Evolutionary conservation across 2,797 vertebrate species (phyloP).

Genomic region (Ara ararauna): DNA sequence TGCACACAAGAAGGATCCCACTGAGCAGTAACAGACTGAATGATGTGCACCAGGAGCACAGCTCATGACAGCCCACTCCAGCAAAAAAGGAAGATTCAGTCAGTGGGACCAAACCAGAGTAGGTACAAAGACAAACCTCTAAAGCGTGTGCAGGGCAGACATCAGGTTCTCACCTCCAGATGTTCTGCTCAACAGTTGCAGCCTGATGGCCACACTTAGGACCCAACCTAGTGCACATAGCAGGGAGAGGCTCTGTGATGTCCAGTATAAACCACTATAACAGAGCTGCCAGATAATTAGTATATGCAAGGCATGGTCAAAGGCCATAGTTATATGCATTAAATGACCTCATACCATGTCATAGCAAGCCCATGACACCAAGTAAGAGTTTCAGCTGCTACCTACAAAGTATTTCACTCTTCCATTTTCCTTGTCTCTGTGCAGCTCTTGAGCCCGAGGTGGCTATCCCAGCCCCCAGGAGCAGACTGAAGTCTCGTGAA

Average conservation of each 20-base stretch:
- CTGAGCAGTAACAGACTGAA: rapidly evolving
- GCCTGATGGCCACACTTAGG: background rate
- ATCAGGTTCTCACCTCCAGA: background rate
- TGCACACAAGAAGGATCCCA: background rate
- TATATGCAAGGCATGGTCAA: rapidly evolving
- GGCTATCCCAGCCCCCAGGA: background rate
- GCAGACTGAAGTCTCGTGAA: background rate
- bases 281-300: background rate
- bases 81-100: background rate
- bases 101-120: background rate
- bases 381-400: background rate
- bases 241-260: background rate
- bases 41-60: background rate
- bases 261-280: no score
- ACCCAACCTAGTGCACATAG: background rate
- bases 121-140: background rate
- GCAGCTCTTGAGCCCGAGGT: background rate
- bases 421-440: background rate
- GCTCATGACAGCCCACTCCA: background rate
- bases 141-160: background rate
- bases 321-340: rapidly evolving
- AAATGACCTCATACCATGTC: rapidly evolving
- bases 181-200: background rate
- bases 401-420: background rate
- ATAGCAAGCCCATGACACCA: rapidly evolving